Conservation (phyloP, 2,113 vertebrate genomes). For the Rattus rattus region DNA sequence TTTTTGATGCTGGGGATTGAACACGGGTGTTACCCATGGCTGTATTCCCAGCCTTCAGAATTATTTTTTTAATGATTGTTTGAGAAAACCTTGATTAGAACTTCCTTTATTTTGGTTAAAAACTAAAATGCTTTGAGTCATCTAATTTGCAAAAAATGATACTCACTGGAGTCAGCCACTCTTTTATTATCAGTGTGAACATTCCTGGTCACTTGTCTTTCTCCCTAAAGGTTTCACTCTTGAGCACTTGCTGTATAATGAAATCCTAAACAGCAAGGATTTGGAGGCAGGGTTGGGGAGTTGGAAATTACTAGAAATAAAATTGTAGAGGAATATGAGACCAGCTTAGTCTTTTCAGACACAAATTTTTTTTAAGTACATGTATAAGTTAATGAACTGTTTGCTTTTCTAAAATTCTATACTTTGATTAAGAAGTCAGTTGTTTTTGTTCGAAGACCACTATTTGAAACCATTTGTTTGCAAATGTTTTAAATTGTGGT, state of each 20-base stretch:
- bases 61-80: constrained; percentile 27
- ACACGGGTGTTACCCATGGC: neutral
- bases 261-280: neutral
- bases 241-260: constrained; percentile 18
- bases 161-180: neutral
- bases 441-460: neutral
- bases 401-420: constrained; percentile 26
- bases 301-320: constrained; percentile 1
- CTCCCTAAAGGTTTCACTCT: neutral
- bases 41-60: neutral
- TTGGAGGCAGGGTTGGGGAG: neutral
- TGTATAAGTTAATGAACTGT: neutral
- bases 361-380: neutral
- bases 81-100: constrained; percentile 11
- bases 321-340: neutral
- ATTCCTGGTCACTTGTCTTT: constrained; percentile 39
- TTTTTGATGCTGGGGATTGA: neutral
- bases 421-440: neutral
- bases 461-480: constrained; percentile 49
- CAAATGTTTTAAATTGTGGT: constrained; percentile 48
- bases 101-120: neutral
- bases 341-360: constrained; percentile 1
- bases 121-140: neutral
- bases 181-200: neutral
- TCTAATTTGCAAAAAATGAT: neutral